These are phyloP conservation scores for Syrmaticus mikado DNA, from an alignment of 2,113 vertebrate genomes.

Conservation along the genomic window DNA sequence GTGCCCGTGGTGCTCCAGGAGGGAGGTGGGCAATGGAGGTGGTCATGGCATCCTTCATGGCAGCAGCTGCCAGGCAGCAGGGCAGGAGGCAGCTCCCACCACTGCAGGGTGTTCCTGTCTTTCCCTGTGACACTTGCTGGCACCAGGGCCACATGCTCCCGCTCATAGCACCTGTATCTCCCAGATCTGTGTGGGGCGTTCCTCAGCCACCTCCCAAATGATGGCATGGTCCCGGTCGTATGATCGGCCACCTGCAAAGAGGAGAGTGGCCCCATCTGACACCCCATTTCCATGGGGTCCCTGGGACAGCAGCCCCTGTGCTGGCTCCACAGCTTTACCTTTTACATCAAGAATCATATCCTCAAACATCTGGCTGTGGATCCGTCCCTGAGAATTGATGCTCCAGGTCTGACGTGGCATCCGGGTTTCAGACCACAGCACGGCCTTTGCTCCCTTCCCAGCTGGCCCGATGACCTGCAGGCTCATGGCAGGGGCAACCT, in stretches of 20 bases:
- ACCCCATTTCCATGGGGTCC: fast-evolving
- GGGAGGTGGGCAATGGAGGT: fast-evolving
- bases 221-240: slow-evolving; percentile 91
- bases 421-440: slow-evolving; percentile 90
- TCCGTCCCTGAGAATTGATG: slow-evolving; percentile 78
- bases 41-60: neutral
- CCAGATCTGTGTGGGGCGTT: slow-evolving; percentile 87
- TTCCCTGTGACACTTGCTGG: fast-evolving
- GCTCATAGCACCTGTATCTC: slow-evolving; percentile 82
- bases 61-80: neutral
- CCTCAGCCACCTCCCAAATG: slow-evolving; percentile 80
- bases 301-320: neutral
- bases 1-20: fast-evolving
- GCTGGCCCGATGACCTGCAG: slow-evolving; percentile 91
- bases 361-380: slow-evolving; percentile 87
- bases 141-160: fast-evolving
- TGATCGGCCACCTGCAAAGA: slow-evolving; percentile 82
- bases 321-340: slow-evolving; percentile 73
- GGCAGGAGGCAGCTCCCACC: neutral
- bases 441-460: slow-evolving; percentile 84
- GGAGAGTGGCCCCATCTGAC: neutral
- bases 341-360: slow-evolving; percentile 90
- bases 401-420: slow-evolving; percentile 89
- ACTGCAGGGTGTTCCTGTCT: neutral
- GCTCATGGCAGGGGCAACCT: slow-evolving; percentile 88